Evolutionary conservation across 2,888 invertebrate species (phyloP).

Genomic region (Heliconius charithonia): DNA sequence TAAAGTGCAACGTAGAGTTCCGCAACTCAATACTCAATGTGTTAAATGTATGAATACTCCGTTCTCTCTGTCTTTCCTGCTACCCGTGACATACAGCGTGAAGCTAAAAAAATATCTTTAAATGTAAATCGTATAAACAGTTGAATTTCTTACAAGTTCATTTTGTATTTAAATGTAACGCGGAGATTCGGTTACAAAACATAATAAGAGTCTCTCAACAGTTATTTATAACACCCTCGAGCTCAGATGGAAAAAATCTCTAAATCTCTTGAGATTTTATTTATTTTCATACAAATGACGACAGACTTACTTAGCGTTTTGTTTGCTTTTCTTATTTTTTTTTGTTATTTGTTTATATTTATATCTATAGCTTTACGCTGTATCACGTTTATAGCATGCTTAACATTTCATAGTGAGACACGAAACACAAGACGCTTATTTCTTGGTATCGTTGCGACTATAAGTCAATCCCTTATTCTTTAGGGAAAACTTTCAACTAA

Average conservation of each 20-base stretch:
- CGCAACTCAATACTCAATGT: background rate
- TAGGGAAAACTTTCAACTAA: too few species aligned
- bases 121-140: background rate
- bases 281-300: constrained; percentile 21
- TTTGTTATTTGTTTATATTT: too few species aligned
- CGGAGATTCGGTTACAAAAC: background rate
- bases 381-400: too few species aligned
- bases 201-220: constrained; percentile 10
- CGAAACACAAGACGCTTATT: too few species aligned
- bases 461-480: too few species aligned
- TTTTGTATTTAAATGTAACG: background rate
- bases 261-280: constrained; percentile 18
- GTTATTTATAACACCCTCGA: constrained; percentile 27
- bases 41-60: background rate
- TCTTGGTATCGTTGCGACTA: too few species aligned
- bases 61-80: too few species aligned
- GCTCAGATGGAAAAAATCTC: constrained; percentile 3
- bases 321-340: background rate
- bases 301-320: constrained; percentile 10
- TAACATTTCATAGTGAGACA: too few species aligned
- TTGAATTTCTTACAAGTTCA: background rate
- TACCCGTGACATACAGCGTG: too few species aligned
- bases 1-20: background rate
- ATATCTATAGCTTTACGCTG: too few species aligned
- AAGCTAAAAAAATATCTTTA: background rate